phyloP scores from a whole-genome alignment of 2,113 vertebrate species.

The Paradisaea rubra region DNA sequence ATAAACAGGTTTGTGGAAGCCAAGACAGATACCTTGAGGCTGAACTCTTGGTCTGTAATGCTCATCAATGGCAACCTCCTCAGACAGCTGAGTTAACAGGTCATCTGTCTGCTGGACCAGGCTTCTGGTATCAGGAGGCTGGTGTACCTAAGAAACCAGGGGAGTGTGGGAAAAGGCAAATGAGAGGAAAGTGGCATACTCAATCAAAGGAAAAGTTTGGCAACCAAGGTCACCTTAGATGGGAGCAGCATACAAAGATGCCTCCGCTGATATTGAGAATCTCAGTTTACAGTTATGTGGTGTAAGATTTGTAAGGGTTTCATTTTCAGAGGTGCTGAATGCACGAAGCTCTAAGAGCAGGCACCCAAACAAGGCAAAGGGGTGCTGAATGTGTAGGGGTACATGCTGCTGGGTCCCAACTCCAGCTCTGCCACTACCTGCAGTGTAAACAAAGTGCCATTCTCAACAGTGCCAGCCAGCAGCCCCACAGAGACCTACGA shows the following conservation, averaged over 20 bases:
- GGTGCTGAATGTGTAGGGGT: background rate
- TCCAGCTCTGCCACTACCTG: background rate
- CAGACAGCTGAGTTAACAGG: conserved; percentile 83
- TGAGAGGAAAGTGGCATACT: background rate
- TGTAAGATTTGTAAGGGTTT: background rate
- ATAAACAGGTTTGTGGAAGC: background rate
- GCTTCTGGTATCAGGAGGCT: conserved; percentile 78
- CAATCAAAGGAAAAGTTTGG: background rate
- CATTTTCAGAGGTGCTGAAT: background rate
- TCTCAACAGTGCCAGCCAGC: background rate
- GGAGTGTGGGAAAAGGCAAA: background rate
- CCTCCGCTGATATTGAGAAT: background rate
- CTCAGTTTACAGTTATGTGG: background rate
- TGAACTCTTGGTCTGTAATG: conserved; percentile 44
- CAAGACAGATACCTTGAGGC: conserved; percentile 56
- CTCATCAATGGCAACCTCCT: conserved; percentile 85
- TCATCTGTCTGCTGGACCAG: conserved; percentile 83
- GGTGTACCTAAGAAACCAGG: conserved; percentile 71
- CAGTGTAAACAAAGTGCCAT: background rate
- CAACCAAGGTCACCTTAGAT: background rate
- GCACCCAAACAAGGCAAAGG: background rate
- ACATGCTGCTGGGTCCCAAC: background rate
- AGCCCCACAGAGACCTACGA: background rate
- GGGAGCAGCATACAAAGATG: background rate
- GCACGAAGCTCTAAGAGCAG: background rate